Evolutionary conservation across 2,797 vertebrate species (phyloP), one percentile per base, ranked within the genome.

Genomic region (Gymnodraco acuticeps): DNA sequence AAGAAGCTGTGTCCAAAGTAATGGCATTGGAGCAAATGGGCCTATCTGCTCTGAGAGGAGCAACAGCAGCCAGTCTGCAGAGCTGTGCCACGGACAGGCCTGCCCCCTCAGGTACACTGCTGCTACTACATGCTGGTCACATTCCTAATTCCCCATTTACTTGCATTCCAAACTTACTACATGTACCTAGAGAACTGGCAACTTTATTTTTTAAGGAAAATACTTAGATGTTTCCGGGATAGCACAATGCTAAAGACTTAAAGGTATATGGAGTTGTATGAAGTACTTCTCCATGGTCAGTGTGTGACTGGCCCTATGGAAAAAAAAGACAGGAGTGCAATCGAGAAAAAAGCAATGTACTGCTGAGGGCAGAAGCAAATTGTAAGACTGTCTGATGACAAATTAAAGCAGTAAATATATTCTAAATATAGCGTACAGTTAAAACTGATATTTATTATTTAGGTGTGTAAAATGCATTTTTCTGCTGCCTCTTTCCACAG

Each of bases 81-180:
- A 94, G 0, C 68, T 91, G 0, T 98, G 97, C 83, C 94, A 90
- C 85, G 95, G 96, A 82, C 96, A 94, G 94, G 95, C 95, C 87
- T 99, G 97, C 76, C 95, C 94, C 81, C 92, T 95, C 87, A 95
- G 96, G 98, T 99, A 88, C 3, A n/a, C n/a, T 2, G 38, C 45
- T 64, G 64, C 43, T 70, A 87, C 78, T 92, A 56, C 81, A 80
- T 45, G 41, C 50, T 38, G 47, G 9, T 23, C 23, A 10, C 1
- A 60, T 64, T 47, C 5, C 14, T 2, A 41, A n/a, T 27, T 9
- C 19, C 20, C 69, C 8, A 16, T 46, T 41, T 43, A 38, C 1
- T 59, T 58, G 41, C 6, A 42, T 43, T 1, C 11, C 27, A 4
- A 27, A 27, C 3, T 1, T 27, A 27, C 27, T 27, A 27, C 27